A percentile compares a stretch with the other conserved stretches of the same genome.
phyloP scores from a whole-genome alignment of 2,113 vertebrate genomes.

The Atractosteus spatula region DNA sequence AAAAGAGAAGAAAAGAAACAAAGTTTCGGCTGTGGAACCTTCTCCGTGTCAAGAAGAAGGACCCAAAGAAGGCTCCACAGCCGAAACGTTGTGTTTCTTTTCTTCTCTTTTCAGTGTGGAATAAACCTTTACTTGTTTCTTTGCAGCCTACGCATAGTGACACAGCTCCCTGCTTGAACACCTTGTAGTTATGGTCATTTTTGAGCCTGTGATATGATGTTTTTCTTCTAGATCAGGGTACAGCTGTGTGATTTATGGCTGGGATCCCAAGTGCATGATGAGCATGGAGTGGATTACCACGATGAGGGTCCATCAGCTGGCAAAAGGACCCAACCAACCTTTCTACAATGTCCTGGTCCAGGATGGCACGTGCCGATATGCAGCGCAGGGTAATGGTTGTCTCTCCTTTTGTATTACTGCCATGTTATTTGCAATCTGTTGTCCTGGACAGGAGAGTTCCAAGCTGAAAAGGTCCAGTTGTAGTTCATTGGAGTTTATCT shows the following conservation, averaged over 20 bases:
- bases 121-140: too few relatives aligned
- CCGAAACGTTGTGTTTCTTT: too few relatives aligned
- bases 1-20: too few relatives aligned
- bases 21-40: too few relatives aligned
- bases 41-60: too few relatives aligned
- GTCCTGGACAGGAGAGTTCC: too few relatives aligned
- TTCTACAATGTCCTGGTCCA: conserved; percentile 96
- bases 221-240: conserved; percentile 76
- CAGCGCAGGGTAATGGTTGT: conserved; percentile 80
- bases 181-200: background rate
- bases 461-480: too few relatives aligned
- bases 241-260: conserved; percentile 93
- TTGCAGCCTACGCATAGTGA: too few relatives aligned
- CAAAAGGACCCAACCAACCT: conserved; percentile 84
- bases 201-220: background rate
- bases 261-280: conserved; percentile 97
- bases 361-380: conserved; percentile 90
- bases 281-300: conserved; percentile 94
- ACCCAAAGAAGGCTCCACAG: too few relatives aligned
- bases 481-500: too few relatives aligned
- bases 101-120: too few relatives aligned
- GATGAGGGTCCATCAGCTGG: conserved; percentile 90
- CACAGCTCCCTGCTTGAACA: too few relatives aligned
- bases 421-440: background rate
- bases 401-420: background rate